A percentile compares a stretch with the other conserved stretches of the same genome.
Conservation (phyloP, 2,888 invertebrate species). For the Nomada lathburiana region DNA sequence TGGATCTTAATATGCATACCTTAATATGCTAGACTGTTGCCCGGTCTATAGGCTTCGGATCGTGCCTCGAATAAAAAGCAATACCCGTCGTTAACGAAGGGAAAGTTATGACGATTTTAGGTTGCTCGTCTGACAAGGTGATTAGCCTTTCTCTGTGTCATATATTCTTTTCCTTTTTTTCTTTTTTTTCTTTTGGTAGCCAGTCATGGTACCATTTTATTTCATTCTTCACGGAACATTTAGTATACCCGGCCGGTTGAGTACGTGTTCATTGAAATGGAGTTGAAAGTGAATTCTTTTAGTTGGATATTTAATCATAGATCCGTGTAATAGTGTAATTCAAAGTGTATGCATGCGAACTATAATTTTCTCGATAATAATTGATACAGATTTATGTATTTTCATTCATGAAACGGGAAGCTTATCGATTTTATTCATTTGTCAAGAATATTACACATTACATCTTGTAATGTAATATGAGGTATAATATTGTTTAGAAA, state of each 20-base stretch:
- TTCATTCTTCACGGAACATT: background rate
- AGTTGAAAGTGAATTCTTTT: too few species aligned
- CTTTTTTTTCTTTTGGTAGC: background rate
- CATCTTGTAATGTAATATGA: too few species aligned
- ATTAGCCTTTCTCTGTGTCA: conserved; percentile 13
- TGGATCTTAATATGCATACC: conserved; percentile 69
- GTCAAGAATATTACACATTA: too few species aligned
- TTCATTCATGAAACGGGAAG: too few species aligned
- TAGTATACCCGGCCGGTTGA: background rate
- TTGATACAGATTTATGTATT: too few species aligned
- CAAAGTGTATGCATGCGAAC: too few species aligned
- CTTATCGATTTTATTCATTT: too few species aligned
- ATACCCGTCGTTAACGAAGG: conserved; percentile 50
- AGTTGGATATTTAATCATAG: too few species aligned
- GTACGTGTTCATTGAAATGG: background rate
- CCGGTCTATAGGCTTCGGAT: conserved; percentile 42
- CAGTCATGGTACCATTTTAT: background rate
- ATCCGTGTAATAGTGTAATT: too few species aligned
- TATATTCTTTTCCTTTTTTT: background rate
- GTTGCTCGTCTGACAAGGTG: conserved; percentile 5
- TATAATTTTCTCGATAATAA: too few species aligned
- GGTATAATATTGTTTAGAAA: too few species aligned
- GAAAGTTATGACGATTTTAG: conserved; percentile 69
- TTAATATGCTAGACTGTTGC: conserved; percentile 41
- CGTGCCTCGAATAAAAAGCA: conserved; percentile 65